A percentile compares a stretch with the other conserved stretches of the same genome.
These are phyloP conservation scores for Ciona savignyi DNA, from an alignment of 23 tunicate genomes.

Conservation along the genomic window DNA sequence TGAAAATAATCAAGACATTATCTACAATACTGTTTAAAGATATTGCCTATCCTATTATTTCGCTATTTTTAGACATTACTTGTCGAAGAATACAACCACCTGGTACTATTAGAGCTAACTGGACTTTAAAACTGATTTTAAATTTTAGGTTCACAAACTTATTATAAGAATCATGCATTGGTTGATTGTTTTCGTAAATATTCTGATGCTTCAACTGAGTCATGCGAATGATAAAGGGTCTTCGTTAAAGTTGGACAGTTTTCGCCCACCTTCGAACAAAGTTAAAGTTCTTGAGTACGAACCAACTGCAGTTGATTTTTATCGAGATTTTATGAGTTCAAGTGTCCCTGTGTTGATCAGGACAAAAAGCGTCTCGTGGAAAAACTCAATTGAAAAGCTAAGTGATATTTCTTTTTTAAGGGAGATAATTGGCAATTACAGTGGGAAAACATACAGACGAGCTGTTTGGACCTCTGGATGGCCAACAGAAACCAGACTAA, in stretches of 20 bases:
- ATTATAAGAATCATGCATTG: no score
- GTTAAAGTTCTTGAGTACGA: slow-evolving; percentile 15
- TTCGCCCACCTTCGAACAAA: not conserved
- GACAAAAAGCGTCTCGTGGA: slow-evolving; percentile 3
- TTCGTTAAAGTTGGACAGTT: not conserved
- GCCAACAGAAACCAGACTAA: slow-evolving; percentile 14
- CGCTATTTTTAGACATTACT: no score
- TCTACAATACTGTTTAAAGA: no score
- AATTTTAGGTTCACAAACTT: no score
- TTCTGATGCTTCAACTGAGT: not conserved
- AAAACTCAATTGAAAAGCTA: not conserved
- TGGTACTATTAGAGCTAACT: no score
- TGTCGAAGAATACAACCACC: no score
- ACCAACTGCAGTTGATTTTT: slow-evolving; percentile 14
- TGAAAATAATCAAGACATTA: no score
- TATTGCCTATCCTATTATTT: no score
- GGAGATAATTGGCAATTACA: not conserved
- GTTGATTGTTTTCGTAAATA: no score
- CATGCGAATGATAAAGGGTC: not conserved
- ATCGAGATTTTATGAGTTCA: slow-evolving; percentile 4
- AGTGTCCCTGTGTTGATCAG: slow-evolving; percentile 24
- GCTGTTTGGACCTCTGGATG: slow-evolving; percentile 16
- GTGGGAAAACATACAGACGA: slow-evolving; percentile 24
- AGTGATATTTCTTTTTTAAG: not conserved
- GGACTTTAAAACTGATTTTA: no score